Conservation (phyloP, 2,797 vertebrate genomes). For the Discoglossus pictus region DNA sequence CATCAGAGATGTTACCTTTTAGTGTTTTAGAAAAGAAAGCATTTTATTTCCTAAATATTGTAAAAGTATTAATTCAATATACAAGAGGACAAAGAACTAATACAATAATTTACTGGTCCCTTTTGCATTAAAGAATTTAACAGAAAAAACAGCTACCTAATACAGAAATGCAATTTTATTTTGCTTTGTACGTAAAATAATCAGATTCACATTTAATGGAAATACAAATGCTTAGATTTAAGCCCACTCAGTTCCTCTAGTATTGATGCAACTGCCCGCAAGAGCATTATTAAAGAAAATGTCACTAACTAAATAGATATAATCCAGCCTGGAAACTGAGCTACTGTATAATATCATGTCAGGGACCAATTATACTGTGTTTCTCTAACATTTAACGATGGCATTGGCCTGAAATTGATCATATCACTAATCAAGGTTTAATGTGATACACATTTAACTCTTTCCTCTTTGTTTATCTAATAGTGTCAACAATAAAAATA, state of each 20-base stretch:
- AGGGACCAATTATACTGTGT: background rate
- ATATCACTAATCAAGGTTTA: constrained; percentile 15
- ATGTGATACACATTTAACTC: background rate
- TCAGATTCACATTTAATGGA: background rate
- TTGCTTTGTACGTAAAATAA: background rate
- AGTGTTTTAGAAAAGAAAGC: too few species aligned
- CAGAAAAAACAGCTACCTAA: too few species aligned
- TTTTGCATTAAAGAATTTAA: too few species aligned
- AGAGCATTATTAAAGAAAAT: constrained; percentile 26
- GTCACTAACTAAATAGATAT: constrained; percentile 34
- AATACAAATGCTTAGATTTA: background rate
- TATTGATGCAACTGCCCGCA: constrained; percentile 11
- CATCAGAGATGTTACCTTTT: too few species aligned
- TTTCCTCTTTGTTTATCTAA: too few species aligned
- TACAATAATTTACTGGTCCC: too few species aligned
- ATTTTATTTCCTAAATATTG: too few species aligned
- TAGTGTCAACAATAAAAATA: too few species aligned
- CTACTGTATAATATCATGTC: constrained; percentile 1
- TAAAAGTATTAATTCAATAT: too few species aligned
- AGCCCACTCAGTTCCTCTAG: background rate
- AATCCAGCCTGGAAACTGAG: background rate
- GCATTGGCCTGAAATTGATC: constrained; percentile 18
- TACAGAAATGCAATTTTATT: background rate
- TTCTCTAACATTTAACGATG: constrained; percentile 6
- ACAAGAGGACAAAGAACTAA: too few species aligned